These are phyloP conservation scores for Morone saxatilis DNA, from an alignment of 2,113 vertebrate species.

Conservation along the genomic window DNA sequence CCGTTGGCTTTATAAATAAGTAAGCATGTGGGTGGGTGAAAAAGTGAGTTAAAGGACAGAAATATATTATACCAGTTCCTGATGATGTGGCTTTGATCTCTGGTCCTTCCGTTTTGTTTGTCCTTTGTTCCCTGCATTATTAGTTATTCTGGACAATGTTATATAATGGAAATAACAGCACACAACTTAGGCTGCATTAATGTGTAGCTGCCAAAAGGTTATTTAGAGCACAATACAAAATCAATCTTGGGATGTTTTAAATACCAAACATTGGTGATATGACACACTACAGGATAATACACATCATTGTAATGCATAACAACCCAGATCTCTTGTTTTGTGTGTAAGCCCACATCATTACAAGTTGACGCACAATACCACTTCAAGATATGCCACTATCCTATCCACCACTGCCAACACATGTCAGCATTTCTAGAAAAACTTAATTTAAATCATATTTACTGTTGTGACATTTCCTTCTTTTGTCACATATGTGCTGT, in stretches of 20 bases:
- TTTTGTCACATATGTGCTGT: not conserved
- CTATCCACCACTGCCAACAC: not conserved
- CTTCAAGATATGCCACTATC: not conserved
- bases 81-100: not conserved
- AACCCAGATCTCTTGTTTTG: not conserved
- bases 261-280: not conserved
- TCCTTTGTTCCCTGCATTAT: not conserved
- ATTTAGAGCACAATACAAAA: not conserved
- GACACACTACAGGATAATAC: not conserved
- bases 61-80: not conserved
- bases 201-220: not conserved
- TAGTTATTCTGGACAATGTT: not conserved
- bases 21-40: not conserved
- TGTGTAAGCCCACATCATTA: not conserved
- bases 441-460: too few relatives aligned
- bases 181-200: not conserved
- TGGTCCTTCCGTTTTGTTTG: too few relatives aligned
- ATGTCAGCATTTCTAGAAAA: not conserved
- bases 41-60: too few relatives aligned
- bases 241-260: not conserved
- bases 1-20: constrained; percentile 8
- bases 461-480: not conserved
- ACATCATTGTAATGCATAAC: not conserved
- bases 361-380: not conserved
- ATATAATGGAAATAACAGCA: not conserved